Evolutionary conservation across 1,140 invertebrate species (phyloP), one percentile per base, ranked within the genome.

Genomic region (Drosophila saltans): DNA sequence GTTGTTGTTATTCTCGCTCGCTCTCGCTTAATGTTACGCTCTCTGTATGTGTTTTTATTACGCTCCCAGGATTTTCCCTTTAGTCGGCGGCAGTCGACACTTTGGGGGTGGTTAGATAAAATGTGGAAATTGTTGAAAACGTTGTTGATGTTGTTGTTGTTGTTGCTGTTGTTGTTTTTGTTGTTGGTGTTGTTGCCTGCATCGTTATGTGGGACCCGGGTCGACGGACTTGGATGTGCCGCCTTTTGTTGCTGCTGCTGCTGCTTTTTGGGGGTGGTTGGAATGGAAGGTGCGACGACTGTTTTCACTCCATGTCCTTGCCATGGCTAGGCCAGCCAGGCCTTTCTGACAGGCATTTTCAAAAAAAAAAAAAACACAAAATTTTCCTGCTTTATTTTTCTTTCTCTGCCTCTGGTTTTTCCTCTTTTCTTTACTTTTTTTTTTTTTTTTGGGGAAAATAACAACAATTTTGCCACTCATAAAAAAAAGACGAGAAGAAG

Each of bases 31-130:
- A 65, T 26, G 30, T 9, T 75, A 36, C 33, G 33, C 60, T 78
- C 75, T 58, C 21, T 45, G 45, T 52, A 52, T 52, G 45, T 52
- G 45, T 52, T 56, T 48, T 56, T 52, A 52, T 59, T 41, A 26
- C 28, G 61, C 76, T 79, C 71, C 66, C 79, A 77, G 80, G 66
- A 83, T 89, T 88, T 88, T 88, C 77, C 82, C 74, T 73, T 82
- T 79, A 85, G 77, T 66, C 10, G 30, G 41, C 61, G 86, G 72
- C 82, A 86, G 83, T 83, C 83, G 79, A 89, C 83, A 88, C 83
- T 88, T 88, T 83, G 83, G 83, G 83, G 83, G 84, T 88, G 83
- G 83, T 83, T 88, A 89, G 83, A 88, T 88, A 89, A 88, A 88
- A 88, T 89, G 83, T 88, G 83, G 80, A 88, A 88, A 88, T 88